These are phyloP conservation scores for Cantharis flavilabris DNA, from an alignment of 2,888 invertebrate species.

Conservation along the genomic window DNA sequence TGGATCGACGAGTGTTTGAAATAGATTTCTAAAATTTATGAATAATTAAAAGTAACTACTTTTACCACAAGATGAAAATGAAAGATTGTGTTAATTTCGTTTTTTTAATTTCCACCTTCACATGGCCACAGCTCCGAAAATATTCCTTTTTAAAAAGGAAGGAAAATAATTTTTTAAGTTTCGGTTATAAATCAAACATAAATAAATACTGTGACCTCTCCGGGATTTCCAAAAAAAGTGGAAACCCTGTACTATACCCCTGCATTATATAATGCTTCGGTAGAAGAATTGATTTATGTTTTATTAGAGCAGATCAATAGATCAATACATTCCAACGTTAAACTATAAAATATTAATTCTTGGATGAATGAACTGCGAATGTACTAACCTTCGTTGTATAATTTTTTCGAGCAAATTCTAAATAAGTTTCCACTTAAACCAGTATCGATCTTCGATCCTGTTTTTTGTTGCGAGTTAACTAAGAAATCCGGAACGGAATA, in stretches of 20 bases:
- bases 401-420: constrained; percentile 53
- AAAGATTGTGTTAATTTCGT: background rate
- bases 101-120: too few species aligned
- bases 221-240: background rate
- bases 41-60: background rate
- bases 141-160: too few species aligned
- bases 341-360: background rate
- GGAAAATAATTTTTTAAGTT: too few species aligned
- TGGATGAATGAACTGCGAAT: background rate
- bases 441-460: constrained; percentile 49
- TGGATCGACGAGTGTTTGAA: constrained; percentile 57
- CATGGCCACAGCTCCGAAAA: too few species aligned
- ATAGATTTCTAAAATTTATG: constrained; percentile 50
- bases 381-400: constrained; percentile 51
- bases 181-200: too few species aligned
- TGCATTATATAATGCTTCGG: background rate
- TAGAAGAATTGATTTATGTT: background rate
- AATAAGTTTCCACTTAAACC: constrained; percentile 50
- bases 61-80: background rate
- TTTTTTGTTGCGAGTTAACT: constrained; percentile 38
- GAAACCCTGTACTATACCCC: too few species aligned
- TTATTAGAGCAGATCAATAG: background rate
- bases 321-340: background rate
- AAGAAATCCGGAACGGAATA: constrained; percentile 53
- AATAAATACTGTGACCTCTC: too few species aligned